A percentile compares a stretch with the other conserved stretches of the same genome.
These are phyloP conservation scores for fruit fly (Drosophila melanogaster) DNA, from an alignment of 1,140 invertebrate species.

Conservation along the genomic window DNA sequence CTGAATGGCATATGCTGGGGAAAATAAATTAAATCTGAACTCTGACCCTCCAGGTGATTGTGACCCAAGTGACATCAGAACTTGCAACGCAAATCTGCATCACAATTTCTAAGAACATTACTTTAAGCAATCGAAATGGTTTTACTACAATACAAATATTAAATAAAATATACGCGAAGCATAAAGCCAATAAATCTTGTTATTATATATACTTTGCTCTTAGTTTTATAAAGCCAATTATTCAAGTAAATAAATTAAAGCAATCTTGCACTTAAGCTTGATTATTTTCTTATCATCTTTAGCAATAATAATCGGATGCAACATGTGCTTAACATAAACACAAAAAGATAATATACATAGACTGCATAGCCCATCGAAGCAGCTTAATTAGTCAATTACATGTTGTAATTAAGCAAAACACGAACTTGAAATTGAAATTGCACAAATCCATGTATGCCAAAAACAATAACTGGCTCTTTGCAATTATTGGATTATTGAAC, in stretches of 20 bases:
- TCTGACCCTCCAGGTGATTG: conserved; percentile 20
- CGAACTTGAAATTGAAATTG: conserved; percentile 18
- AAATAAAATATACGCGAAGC: no score
- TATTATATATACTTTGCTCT: no score
- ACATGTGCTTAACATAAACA: neutral
- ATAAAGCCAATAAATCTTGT: no score
- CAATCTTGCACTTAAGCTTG: no score
- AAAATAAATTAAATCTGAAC: conserved; percentile 19
- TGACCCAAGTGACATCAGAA: neutral
- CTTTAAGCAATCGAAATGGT: no score
- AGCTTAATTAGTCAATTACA: conserved; percentile 44
- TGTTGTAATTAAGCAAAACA: conserved; percentile 39
- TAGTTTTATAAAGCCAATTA: no score
- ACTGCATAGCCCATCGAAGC: neutral
- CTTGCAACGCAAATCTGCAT: neutral
- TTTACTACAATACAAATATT: no score
- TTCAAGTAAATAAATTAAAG: neutral
- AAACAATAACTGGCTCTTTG: conserved; percentile 27
- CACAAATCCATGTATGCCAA: neutral
- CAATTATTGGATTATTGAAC: conserved; percentile 39
- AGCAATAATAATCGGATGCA: neutral
- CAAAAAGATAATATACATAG: neutral
- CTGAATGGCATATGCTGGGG: conserved; percentile 41
- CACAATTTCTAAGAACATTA: no score
- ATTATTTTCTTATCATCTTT: neutral